These are phyloP conservation scores for Pongo abelii DNA, from an alignment of 2,113 vertebrate genomes.

Conservation along the genomic window DNA sequence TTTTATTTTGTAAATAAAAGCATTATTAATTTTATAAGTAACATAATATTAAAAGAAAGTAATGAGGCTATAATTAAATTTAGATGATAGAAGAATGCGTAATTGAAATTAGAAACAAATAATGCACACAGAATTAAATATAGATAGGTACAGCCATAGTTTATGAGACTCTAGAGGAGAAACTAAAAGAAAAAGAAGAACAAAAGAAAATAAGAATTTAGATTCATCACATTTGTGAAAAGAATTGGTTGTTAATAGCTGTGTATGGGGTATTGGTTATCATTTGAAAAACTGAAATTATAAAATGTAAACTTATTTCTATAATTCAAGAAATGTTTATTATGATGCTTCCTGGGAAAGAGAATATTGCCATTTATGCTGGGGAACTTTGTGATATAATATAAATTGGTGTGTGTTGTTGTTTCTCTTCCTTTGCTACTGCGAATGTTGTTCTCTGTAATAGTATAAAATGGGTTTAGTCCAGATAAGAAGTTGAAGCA, in stretches of 20 bases:
- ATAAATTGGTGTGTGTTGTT: not conserved
- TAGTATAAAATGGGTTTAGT: not conserved
- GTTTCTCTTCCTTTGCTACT: not conserved
- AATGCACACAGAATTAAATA: not conserved
- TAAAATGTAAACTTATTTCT: not conserved
- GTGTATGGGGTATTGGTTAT: not conserved
- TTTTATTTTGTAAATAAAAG: not conserved
- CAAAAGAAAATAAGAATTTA: not conserved
- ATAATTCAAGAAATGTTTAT: not conserved
- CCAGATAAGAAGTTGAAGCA: not conserved
- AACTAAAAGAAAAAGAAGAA: not conserved
- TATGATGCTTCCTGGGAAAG: not conserved
- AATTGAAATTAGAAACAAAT: not conserved
- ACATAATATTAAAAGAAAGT: not conserved
- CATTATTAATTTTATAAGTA: not conserved
- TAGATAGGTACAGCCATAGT: not conserved
- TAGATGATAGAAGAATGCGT: not conserved
- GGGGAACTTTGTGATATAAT: not conserved
- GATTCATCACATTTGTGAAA: not conserved
- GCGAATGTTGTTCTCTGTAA: not conserved
- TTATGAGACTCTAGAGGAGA: not conserved
- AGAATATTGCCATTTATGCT: not conserved
- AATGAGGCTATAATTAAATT: not conserved
- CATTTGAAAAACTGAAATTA: not conserved
- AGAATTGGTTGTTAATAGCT: not conserved